These are phyloP conservation scores for Coecobrya sp. DNA, from an alignment of 2,888 invertebrate genomes.

Conservation along the genomic window DNA sequence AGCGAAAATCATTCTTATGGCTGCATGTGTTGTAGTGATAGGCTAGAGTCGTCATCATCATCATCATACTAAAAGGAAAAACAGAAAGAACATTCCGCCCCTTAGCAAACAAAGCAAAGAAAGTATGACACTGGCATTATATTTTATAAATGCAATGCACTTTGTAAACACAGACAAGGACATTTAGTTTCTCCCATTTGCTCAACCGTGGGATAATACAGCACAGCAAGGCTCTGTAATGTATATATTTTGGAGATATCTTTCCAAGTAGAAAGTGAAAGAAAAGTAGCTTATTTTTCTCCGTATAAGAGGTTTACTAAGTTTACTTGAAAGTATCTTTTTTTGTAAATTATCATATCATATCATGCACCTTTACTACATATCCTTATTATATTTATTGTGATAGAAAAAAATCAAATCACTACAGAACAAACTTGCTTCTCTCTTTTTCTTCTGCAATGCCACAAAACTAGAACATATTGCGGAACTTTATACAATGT, in stretches of 20 bases:
- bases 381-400: not conserved
- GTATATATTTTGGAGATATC: slow-evolving; percentile 16
- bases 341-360: not conserved
- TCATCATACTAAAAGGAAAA: not conserved
- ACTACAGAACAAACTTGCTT: slow-evolving; percentile 1
- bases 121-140: not conserved
- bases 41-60: too few relatives aligned
- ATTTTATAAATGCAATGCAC: not conserved
- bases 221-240: not conserved
- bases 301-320: not conserved
- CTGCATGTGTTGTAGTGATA: not conserved
- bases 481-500: slow-evolving; percentile 25
- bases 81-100: slow-evolving; percentile 41
- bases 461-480: slow-evolving; percentile 40
- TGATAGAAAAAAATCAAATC: slow-evolving; percentile 11
- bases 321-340: not conserved
- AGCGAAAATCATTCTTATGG: not conserved
- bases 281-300: slow-evolving; percentile 62
- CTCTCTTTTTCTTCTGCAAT: slow-evolving; percentile 46
- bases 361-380: not conserved
- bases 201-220: slow-evolving; percentile 10
- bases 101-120: not conserved
- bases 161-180: slow-evolving; percentile 3
- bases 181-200: not conserved
- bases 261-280: slow-evolving; percentile 59